A percentile compares a stretch with the other conserved stretches of the same genome.
These are phyloP conservation scores for Hozukius guyotensis DNA, from an alignment of 2,797 vertebrate genomes.

Conservation along the genomic window DNA sequence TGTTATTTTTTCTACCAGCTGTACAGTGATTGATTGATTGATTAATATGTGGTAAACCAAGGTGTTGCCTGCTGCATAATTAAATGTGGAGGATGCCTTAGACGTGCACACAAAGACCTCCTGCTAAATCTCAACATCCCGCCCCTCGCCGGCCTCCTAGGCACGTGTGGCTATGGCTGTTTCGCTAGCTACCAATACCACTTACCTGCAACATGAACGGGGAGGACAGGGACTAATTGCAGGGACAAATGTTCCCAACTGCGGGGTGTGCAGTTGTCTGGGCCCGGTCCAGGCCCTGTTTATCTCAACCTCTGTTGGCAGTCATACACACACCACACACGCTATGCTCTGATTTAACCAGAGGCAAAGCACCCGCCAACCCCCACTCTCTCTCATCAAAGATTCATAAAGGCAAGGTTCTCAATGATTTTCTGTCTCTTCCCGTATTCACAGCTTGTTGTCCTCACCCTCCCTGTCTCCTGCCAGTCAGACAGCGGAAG, in stretches of 20 bases:
- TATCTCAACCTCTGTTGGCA: conserved; percentile 94
- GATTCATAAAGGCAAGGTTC: conserved; percentile 98
- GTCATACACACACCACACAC: conserved; percentile 85
- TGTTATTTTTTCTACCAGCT: background rate
- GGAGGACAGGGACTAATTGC: conserved; percentile 87
- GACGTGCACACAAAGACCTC: conserved; percentile 9
- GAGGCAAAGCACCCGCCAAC: conserved; percentile 88
- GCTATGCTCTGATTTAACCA: conserved; percentile 94
- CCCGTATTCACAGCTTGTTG: conserved; percentile 96
- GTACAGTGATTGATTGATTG: conserved; percentile 6
- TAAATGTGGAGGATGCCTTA: conserved; percentile 12
- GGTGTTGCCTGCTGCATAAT: conserved; percentile 17
- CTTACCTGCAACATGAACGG: conserved; percentile 79
- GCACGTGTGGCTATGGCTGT: conserved; percentile 11
- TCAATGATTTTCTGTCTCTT: conserved; percentile 99
- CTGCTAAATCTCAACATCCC: background rate
- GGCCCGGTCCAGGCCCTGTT: conserved; percentile 88
- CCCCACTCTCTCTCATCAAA: conserved; percentile 90
- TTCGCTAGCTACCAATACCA: conserved; percentile 50
- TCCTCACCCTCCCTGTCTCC: conserved; percentile 88
- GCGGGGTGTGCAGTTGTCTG: conserved; percentile 86
- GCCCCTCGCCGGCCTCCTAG: background rate
- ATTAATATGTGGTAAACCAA: conserved; percentile 4
- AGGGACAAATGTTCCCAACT: conserved; percentile 89
- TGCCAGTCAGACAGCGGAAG: conserved; percentile 91